Base-by-base conservation (phyloP, 1,140 invertebrate genomes). In the Ridgeia piscesae region DNA sequence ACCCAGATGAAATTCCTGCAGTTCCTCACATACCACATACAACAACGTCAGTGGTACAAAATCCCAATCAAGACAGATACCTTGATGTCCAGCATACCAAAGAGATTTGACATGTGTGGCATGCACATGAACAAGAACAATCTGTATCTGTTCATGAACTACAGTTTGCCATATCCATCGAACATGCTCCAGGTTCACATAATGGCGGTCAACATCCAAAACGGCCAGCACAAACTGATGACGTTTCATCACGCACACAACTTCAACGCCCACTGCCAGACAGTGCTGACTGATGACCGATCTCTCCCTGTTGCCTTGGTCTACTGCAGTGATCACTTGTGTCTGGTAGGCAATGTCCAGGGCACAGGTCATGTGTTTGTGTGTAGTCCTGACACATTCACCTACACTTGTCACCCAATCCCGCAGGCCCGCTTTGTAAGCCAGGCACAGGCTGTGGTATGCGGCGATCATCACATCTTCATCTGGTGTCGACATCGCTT, bases 131-230 rank as follows among this genome's bases (percentile, higher is more conserved):
- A 95, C 91, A 94, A 95, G 90, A 94, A 94, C 35, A 93, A 94
- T 35, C 93, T 95, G 21, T 95, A 95, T 92, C 93, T 95, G 94
- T 95, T 95, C 90, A 92, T 95, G 21, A 95, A 95, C 92, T 95
- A 95, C 34, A 95, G 94, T 88, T 95, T 95, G 92, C 95, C 95
- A 14, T 95, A 95, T 92, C 95, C 95, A 21, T 95, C 95, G 33
- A 95, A 95, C 91, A 95, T 95, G 94, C 93, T 95, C 77, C 95
- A 95, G 89, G 95, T 95, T 77, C 95, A 95, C 93, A 95, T 95
- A 35, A 93, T 95, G 35, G 94, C 94, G 21, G 93, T 95, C 48
- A 95, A 95, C 93, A 92, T 95, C 27, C 35, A 95, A 21, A 95
- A 94, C 89, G 94, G 94, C 33, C 94, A 95, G 91, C 94, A 94